Evolutionary conservation across 1,140 invertebrate genomes (phyloP), one percentile per base, ranked within the genome.

Genomic region (Sarcophaga bullata): DNA sequence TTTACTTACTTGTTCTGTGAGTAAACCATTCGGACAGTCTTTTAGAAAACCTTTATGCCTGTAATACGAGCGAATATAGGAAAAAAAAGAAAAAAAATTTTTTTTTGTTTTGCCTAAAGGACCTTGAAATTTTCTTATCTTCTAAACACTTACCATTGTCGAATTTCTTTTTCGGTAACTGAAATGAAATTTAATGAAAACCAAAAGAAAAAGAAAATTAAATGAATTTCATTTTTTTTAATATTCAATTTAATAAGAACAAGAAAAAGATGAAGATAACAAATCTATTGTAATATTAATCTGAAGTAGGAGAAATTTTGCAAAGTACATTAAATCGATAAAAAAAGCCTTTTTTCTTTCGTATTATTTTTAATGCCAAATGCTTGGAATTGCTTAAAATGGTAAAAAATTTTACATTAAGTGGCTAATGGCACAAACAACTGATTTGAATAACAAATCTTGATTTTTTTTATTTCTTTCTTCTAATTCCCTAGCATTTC

Each of bases 41-140:
- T 97, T 97, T 78, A 97, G 92, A 90, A 98, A 98, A 89, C 96
- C 96, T 94, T 97, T 98, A 92, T 98, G 96, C 96, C 96, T 97
- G n/a, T n/a, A 91, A 49, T 1, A 92, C 91, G 84, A 50, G 6
- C 7, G 10, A 6, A 17, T 48, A 17, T 7, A 17, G n/a, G n/a
- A n/a, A n/a, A n/a, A n/a, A n/a, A n/a, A n/a, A n/a, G n/a, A n/a
- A n/a, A n/a, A n/a, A n/a, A n/a, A n/a, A n/a, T n/a, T n/a, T n/a
- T n/a, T n/a, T n/a, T n/a, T n/a, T n/a, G n/a, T n/a, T n/a, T n/a
- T n/a, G n/a, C 46, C 15, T 15, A 19, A 17, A 81, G 17, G 8
- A 37, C 47, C 47, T 47, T 68, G 7, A 58, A 68, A 58, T 52
- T 80, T 52, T 6, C 1, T 9, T 52, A 52, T 52, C 6, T 52